Base-by-base conservation (phyloP, 2,888 invertebrate species). In the Tachina grossa region DNA sequence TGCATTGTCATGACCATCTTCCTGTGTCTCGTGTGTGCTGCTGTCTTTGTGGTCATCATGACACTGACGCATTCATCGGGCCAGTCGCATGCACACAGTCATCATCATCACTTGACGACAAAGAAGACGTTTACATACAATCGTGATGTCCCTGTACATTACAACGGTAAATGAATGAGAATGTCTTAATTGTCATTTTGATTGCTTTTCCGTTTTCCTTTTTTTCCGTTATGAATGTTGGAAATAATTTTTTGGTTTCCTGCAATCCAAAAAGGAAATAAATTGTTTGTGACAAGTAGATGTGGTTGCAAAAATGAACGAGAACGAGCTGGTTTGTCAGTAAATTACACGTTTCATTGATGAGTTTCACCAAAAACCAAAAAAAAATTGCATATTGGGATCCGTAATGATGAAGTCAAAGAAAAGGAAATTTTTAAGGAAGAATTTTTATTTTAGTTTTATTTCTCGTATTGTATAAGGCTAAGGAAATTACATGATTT, bases 31-130 rank as follows among this genome's bases (percentile, higher is more conserved):
- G 94, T 95, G 88, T 94, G 95, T 89, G 95, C 96, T 83, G 95
- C 96, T 89, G 94, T 96, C 87, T 94, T 96, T 90, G 96, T 95
- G 89, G 96, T 97, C 91, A 95, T 96, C 90, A 94, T 96, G 89
- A 96, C 96, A 78, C 94, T 97, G 91, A 96, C 95, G 65, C 95
- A 95, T 93, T 95, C 95, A 93, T 94, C 95, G 89, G 95, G 95
- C 89, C 93, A 94, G 84, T 94, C 95, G 93, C 94, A 94, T 88
- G 94, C 94, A 89, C 93, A 94, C 80, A 94, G 94, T 90, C 94
- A 94, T 85, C 94, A 94, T 92, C 94, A 94, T 90, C 94, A 94
- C 84, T 94, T 94, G 92, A 95, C 95, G 92, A 94, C 94, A 89
- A 94, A 94, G 93, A 95, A 95, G 94, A 94, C 94, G 93, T 94